Evolutionary conservation across 1,140 invertebrate species (phyloP), one percentile per base, ranked within the genome.

Genomic region (Trichonephila clavata): DNA sequence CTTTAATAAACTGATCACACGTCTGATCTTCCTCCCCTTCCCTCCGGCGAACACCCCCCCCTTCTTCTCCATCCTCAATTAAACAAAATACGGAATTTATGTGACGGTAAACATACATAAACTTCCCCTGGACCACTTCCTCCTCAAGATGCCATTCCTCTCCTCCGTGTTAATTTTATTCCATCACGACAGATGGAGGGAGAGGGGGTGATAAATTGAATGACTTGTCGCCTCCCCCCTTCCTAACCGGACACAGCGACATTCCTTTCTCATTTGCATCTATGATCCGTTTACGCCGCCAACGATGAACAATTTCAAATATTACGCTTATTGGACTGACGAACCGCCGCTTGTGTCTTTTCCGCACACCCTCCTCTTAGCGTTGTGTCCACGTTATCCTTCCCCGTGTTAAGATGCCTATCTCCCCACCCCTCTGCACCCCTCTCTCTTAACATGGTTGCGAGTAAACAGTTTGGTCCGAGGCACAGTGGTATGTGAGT

Each of bases 261-360:
- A 77, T 77, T 77, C 71, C 71, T 77, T 77, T 32, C 71, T 65
- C 59, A 92, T 92, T 92, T 92, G 61, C 90, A 92, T 92, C 63
- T 57, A 92, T 60, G 90, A 92, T 92, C 90, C 32, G 88, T 61
- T 24, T 43, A 68, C 39, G 20, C 8, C 20, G 50, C 50, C 65
- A 32, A 32, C 32, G 39, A 20, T 60, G 90, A 92, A 92, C 39
- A 92, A 92, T 92, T 92, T 92, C 80, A 68, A 92, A 92, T 92
- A 92, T 92, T 84, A 92, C 90, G 90, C 77, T 83, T 92, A 57
- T 92, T 83, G 90, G 57, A 39, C 77, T 83, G 27, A 57, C 43
- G 63, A 50, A 68, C 39, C 20, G 20, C n/a, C 39, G 87, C 13
- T 21, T 27, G 43, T n/a, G 39, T 68, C 24, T 57, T 88, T 39